Percentiles rank a stretch among this genome's conserved stretches.
Conservation (phyloP, 1,140 invertebrate species). For the Drosophila melanica region DNA sequence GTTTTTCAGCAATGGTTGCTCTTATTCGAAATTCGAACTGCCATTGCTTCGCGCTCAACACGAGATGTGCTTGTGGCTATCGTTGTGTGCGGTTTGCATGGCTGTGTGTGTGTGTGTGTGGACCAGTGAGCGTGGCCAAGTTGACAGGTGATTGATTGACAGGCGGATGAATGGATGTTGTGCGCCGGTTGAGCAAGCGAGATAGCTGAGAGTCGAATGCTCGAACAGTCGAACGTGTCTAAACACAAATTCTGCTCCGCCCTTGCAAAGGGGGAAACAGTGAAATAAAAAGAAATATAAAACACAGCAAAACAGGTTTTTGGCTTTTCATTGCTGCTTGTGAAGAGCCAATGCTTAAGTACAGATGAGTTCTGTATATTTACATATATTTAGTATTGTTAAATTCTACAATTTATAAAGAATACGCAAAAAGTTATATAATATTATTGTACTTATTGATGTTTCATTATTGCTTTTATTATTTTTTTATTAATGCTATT, state of each 20-base stretch:
- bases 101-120: slow-evolving; percentile 24
- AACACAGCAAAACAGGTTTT: slow-evolving; percentile 32
- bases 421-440: background rate
- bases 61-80: slow-evolving; percentile 21
- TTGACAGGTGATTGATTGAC: slow-evolving; percentile 83
- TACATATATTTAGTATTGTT: background rate
- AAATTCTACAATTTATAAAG: too few relatives aligned
- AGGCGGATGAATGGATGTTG: slow-evolving; percentile 43
- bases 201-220: slow-evolving; percentile 31
- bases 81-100: slow-evolving; percentile 18
- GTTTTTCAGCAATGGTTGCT: slow-evolving; percentile 32
- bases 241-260: slow-evolving; percentile 47
- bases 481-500: background rate
- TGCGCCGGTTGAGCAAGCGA: slow-evolving; percentile 34
- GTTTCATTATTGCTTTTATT: background rate
- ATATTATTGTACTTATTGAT: background rate
- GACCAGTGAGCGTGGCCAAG: slow-evolving; percentile 66
- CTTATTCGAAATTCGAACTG: slow-evolving; percentile 37
- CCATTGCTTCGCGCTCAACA: slow-evolving; percentile 28
- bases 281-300: slow-evolving; percentile 2
- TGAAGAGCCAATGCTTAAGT: slow-evolving; percentile 17
- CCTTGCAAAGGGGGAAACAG: slow-evolving; percentile 19
- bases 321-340: background rate
- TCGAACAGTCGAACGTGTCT: slow-evolving; percentile 35
- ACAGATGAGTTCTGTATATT: background rate